Evolutionary conservation across 2,888 invertebrate genomes (phyloP).

Genomic region (Parnassius apollo): DNA sequence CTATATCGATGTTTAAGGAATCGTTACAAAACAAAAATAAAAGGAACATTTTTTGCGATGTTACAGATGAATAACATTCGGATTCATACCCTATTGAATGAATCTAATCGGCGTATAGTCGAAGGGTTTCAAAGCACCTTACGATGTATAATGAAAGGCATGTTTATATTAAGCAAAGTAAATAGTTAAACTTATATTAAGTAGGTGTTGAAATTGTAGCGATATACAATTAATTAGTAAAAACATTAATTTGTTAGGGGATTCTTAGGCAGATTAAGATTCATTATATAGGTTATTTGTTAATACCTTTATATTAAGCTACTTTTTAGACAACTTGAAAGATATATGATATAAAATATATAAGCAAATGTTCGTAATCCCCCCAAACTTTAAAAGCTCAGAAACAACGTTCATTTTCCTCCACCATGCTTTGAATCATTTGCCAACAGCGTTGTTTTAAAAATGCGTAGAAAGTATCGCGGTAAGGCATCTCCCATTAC

Average conservation of each 20-base stretch:
- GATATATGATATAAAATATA: too few species aligned
- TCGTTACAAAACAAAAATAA: too few species aligned
- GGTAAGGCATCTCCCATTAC: conserved; percentile 11
- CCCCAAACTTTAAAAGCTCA: too few species aligned
- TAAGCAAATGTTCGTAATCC: too few species aligned
- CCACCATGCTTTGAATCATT: neutral
- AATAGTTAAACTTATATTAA: neutral
- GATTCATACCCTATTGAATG: conserved; percentile 12
- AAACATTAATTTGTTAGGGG: too few species aligned
- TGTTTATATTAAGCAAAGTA: conserved; percentile 1
- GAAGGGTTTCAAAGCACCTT: conserved; percentile 13
- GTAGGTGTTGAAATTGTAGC: too few species aligned
- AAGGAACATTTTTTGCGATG: conserved; percentile 2
- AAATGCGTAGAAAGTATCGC: conserved; percentile 9
- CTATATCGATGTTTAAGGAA: too few species aligned
- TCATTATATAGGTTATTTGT: too few species aligned
- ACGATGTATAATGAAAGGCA: conserved; percentile 8
- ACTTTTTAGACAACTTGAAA: too few species aligned
- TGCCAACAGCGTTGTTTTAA: conserved; percentile 3
- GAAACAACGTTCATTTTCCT: neutral
- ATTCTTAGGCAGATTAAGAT: too few species aligned
- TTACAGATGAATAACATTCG: conserved; percentile 3
- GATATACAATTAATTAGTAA: too few species aligned
- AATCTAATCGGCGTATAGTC: conserved; percentile 18
- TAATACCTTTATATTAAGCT: too few species aligned